A percentile compares a stretch with the other conserved stretches of the same genome.
Conservation (phyloP, 1,140 invertebrate genomes). For the Musca domestica region DNA sequence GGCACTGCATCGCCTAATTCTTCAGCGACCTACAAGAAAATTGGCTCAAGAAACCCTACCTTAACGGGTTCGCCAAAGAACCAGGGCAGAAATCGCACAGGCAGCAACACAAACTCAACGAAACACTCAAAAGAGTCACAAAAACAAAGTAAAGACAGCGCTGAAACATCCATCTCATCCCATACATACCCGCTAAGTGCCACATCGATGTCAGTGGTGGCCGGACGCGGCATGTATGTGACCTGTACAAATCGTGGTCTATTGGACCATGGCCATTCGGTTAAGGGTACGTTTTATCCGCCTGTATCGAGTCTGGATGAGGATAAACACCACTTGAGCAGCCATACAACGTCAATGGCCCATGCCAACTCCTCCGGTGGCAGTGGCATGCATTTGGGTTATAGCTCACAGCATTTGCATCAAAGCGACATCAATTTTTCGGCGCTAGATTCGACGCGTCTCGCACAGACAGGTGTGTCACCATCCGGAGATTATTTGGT, state of each 20-base stretch:
- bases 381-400: not conserved
- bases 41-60: not conserved
- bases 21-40: not conserved
- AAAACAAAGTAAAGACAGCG: slow-evolving; percentile 14
- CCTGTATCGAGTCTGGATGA: slow-evolving; percentile 65
- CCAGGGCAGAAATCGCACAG: not conserved
- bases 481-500: slow-evolving; percentile 9
- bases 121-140: not conserved
- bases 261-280: slow-evolving; percentile 71
- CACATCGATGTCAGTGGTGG: slow-evolving; percentile 59
- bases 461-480: not conserved
- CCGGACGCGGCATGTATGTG: slow-evolving; percentile 81
- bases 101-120: not conserved
- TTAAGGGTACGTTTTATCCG: slow-evolving; percentile 82
- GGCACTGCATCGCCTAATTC: not conserved
- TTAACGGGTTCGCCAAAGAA: not conserved
- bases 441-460: not conserved
- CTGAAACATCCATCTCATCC: slow-evolving; percentile 30
- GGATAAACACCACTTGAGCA: not conserved
- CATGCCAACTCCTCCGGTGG: not conserved
- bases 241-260: slow-evolving; percentile 78
- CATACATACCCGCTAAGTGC: slow-evolving; percentile 41
- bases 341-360: not conserved
- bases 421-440: slow-evolving; percentile 7
- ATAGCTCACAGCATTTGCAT: not conserved